Percentiles rank a stretch among this genome's conserved stretches.
phyloP scores from a whole-genome alignment of 2,113 vertebrate genomes.

The Narcine bancroftii region DNA sequence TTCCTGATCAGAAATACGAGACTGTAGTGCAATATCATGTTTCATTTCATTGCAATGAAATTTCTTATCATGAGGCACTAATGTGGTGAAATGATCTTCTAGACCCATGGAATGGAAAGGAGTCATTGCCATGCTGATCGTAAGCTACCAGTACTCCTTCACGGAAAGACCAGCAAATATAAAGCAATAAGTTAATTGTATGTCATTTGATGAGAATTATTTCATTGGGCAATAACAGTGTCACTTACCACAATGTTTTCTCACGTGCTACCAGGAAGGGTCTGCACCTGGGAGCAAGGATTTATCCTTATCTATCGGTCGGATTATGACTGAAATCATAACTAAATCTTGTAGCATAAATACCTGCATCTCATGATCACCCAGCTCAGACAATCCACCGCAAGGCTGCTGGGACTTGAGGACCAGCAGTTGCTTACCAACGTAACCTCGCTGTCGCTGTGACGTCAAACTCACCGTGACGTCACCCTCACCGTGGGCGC shows the following conservation, averaged over 20 bases:
- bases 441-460: background rate
- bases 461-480: background rate
- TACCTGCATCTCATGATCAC: background rate
- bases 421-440: background rate
- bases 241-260: background rate
- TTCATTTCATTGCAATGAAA: slow-evolving; percentile 2
- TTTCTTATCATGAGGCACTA: background rate
- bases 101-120: background rate
- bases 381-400: background rate
- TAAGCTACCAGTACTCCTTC: background rate
- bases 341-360: background rate
- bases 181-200: background rate
- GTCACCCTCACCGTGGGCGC: background rate
- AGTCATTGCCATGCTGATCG: background rate
- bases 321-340: background rate
- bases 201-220: background rate
- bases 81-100: background rate
- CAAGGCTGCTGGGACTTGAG: background rate
- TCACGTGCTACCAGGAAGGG: background rate
- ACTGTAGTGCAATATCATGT: background rate
- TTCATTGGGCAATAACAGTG: background rate
- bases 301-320: background rate
- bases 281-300: background rate
- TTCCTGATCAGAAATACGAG: slow-evolving; percentile 20
- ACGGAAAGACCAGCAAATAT: background rate